A percentile compares a stretch with the other conserved stretches of the same genome.
Evolutionary conservation across 2,113 vertebrate genomes (phyloP).

Genomic region (Hyperoodon ampullatus): DNA sequence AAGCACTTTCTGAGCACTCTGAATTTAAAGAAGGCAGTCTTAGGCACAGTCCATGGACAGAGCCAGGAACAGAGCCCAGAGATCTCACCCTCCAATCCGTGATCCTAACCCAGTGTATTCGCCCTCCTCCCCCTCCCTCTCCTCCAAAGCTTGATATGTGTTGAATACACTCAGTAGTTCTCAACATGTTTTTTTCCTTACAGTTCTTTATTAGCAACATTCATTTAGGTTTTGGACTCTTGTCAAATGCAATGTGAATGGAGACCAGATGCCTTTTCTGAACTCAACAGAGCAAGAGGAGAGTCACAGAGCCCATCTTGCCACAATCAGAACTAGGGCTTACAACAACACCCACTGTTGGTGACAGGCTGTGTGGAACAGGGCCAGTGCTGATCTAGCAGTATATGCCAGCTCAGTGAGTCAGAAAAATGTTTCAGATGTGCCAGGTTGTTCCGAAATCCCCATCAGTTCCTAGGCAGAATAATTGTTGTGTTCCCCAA

Average conservation of each 20-base stretch:
- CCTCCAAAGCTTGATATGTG: constrained; percentile 72
- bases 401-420: constrained; percentile 87
- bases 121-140: background rate
- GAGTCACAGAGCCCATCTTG: constrained; percentile 81
- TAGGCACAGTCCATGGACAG: background rate
- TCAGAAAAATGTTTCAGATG: constrained; percentile 86
- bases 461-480: constrained; percentile 82
- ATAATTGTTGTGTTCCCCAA: constrained; percentile 85
- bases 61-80: constrained; percentile 33
- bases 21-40: constrained; percentile 32
- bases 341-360: constrained; percentile 85
- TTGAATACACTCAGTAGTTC: constrained; percentile 79
- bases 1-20: constrained; percentile 25
- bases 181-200: constrained; percentile 79
- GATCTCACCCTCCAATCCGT: background rate
- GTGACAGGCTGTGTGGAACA: constrained; percentile 86
- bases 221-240: constrained; percentile 78
- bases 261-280: constrained; percentile 82
- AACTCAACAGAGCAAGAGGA: constrained; percentile 80
- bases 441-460: constrained; percentile 87
- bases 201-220: constrained; percentile 81
- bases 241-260: constrained; percentile 81
- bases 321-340: constrained; percentile 85
- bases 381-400: constrained; percentile 88
- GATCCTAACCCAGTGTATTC: background rate